Conservation (phyloP, 1,140 invertebrate genomes). For the Mycetomoellerius zeteki region DNA sequence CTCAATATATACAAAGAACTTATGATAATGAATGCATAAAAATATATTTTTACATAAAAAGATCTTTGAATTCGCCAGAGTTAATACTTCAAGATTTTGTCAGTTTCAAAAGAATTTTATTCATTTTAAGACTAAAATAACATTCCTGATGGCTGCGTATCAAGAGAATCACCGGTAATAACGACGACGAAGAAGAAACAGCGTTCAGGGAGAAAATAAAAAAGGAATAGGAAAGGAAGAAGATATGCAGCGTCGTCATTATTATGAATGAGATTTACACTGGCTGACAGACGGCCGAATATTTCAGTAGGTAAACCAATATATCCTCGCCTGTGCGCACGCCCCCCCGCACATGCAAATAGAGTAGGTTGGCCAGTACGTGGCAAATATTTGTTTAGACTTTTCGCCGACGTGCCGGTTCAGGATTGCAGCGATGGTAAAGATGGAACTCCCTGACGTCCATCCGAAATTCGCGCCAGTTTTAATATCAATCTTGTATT, state of each 20-base stretch:
- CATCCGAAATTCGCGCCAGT: slow-evolving; percentile 74
- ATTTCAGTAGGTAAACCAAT: slow-evolving; percentile 80
- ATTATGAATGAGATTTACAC: slow-evolving; percentile 83
- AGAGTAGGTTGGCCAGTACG: slow-evolving; percentile 76
- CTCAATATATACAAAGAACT: background rate
- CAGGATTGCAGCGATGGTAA: slow-evolving; percentile 58
- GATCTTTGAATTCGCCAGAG: background rate
- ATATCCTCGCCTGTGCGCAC: slow-evolving; percentile 64
- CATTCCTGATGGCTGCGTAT: background rate
- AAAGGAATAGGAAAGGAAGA: slow-evolving; percentile 28
- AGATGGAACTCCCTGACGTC: slow-evolving; percentile 4
- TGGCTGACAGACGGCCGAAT: slow-evolving; percentile 79
- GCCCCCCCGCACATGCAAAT: slow-evolving; percentile 68
- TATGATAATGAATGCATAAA: background rate
- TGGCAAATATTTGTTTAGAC: slow-evolving; percentile 77
- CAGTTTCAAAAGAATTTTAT: background rate
- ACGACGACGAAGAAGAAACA: background rate
- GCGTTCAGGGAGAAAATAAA: background rate
- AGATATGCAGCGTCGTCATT: slow-evolving; percentile 66
- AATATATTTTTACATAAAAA: background rate
- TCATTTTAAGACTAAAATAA: slow-evolving; percentile 17
- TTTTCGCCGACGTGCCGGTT: slow-evolving; percentile 63
- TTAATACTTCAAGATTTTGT: background rate
- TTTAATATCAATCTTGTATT: slow-evolving; percentile 79
- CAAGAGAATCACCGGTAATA: slow-evolving; percentile 18